phyloP scores from a whole-genome alignment of 2,113 vertebrate species.

The Corydoras maculifer region DNA sequence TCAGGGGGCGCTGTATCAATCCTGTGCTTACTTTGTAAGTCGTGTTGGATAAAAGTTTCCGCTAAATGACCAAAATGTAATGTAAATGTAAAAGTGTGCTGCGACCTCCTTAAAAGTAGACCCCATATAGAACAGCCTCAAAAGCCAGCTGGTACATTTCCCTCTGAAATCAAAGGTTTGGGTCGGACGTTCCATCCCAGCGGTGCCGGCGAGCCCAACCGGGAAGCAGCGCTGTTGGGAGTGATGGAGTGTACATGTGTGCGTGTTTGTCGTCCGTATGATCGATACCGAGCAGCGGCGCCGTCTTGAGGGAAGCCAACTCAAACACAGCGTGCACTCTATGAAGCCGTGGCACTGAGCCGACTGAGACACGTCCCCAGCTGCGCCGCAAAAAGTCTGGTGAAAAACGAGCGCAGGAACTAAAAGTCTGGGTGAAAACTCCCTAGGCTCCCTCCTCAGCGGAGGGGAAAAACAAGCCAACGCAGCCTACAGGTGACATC shows the following conservation, averaged over 20 bases:
- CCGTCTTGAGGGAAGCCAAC: constrained; percentile 37
- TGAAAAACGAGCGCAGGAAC: constrained; percentile 62
- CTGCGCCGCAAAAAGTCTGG: constrained; percentile 48
- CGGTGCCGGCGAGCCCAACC: neutral
- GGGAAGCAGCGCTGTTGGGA: constrained; percentile 6
- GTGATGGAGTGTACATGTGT: constrained; percentile 26
- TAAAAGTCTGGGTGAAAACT: constrained; percentile 44
- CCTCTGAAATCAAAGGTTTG: constrained; percentile 15
- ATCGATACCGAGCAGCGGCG: constrained; percentile 40
- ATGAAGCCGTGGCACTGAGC: constrained; percentile 26
- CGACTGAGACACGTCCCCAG: constrained; percentile 36
- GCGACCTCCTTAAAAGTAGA: neutral
- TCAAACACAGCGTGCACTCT: constrained; percentile 31
- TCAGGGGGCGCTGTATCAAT: no score
- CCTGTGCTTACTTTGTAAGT: no score
- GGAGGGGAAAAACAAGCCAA: constrained; percentile 46
- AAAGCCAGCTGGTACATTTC: neutral
- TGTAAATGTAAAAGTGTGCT: neutral
- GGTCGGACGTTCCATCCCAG: constrained; percentile 10
- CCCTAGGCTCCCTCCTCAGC: constrained; percentile 47
- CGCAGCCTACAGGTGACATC: constrained; percentile 15
- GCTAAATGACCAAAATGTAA: no score
- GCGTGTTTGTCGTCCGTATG: constrained; percentile 27
- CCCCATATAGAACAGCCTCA: neutral
- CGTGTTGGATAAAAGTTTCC: no score